Evolutionary conservation across 2,797 vertebrate species (phyloP).

Genomic region (Notoglanidium macrostoma): DNA sequence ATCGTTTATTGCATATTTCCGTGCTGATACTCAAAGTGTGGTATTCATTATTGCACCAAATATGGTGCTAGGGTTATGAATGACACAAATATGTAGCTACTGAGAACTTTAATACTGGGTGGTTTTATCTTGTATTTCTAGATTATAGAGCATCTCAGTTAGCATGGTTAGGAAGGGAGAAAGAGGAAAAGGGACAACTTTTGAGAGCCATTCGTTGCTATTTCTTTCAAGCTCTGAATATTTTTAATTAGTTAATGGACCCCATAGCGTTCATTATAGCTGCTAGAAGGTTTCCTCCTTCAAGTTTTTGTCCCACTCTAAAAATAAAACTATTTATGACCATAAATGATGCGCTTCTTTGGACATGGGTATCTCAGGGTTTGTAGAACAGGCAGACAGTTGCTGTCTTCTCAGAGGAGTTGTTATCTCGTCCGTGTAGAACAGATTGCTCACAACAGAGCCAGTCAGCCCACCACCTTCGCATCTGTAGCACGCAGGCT

Average conservation of each 20-base stretch:
- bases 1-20: neutral
- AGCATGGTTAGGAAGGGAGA: neutral
- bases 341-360: neutral
- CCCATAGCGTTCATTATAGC: constrained; percentile 79
- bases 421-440: neutral
- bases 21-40: neutral
- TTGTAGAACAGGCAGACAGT: constrained; percentile 18
- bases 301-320: neutral
- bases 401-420: neutral
- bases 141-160: neutral
- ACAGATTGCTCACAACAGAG: constrained; percentile 3
- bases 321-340: too few species aligned
- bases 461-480: constrained; percentile 24
- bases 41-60: neutral
- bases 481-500: neutral
- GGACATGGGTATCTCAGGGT: constrained; percentile 1
- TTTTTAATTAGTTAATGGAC: constrained; percentile 84
- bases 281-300: constrained; percentile 67
- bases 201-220: constrained; percentile 54
- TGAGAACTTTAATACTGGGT: neutral
- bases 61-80: neutral
- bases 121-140: neutral
- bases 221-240: constrained; percentile 73
- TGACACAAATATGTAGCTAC: neutral
- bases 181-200: neutral